Evolutionary conservation across 2,888 invertebrate genomes (phyloP).

Genomic region (Spodoptera picta): DNA sequence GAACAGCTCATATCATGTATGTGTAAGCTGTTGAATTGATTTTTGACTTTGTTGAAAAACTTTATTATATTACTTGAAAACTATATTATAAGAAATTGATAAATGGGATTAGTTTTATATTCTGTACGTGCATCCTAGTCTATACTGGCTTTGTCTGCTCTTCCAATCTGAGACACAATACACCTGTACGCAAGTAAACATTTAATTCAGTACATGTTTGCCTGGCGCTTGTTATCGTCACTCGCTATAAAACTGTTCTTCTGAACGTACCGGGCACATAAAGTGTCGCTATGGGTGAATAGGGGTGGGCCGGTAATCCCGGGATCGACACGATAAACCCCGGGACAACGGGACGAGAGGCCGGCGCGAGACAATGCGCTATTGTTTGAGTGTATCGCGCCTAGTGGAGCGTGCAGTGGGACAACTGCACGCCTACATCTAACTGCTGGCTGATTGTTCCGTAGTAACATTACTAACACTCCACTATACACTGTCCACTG

Average conservation of each 20-base stretch:
- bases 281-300: conserved; percentile 43
- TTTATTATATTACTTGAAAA: too few species aligned
- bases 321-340: conserved; percentile 54
- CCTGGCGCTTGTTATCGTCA: conserved; percentile 27
- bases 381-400: conserved; percentile 49
- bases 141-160: too few species aligned
- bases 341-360: conserved; percentile 50
- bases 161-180: too few species aligned
- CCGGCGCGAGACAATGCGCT: conserved; percentile 52
- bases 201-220: background rate
- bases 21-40: too few species aligned
- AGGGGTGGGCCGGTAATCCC: conserved; percentile 45
- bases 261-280: conserved; percentile 27
- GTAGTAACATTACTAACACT: too few species aligned
- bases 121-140: too few species aligned
- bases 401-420: conserved; percentile 28
- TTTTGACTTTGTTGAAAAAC: too few species aligned
- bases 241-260: conserved; percentile 31
- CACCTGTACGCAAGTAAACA: too few species aligned
- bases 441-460: background rate
- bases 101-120: too few species aligned
- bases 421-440: conserved; percentile 7
- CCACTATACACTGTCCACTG: too few species aligned
- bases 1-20: too few species aligned
- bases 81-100: too few species aligned